phyloP scores from a whole-genome alignment of 37 sponge, comb jelly and placozoan species.

The Agelas oroides region DNA sequence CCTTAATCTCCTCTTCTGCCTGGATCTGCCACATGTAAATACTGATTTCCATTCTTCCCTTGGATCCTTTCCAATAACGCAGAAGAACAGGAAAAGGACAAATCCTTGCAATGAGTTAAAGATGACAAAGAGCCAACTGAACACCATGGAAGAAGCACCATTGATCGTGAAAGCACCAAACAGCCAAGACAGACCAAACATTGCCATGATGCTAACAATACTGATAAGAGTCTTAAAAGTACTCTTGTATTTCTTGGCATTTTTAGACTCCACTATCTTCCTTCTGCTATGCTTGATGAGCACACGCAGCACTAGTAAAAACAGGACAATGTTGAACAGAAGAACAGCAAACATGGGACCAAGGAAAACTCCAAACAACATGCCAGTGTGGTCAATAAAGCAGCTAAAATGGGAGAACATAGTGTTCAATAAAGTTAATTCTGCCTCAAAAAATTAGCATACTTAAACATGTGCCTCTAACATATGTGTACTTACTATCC shows the following conservation, averaged over 20 bases:
- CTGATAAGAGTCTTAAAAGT: conserved; percentile 33
- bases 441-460: not conserved
- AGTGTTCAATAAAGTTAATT: conserved; percentile 27
- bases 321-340: conserved; percentile 34
- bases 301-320: not conserved
- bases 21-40: conserved; percentile 5
- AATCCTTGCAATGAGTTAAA: conserved; percentile 57
- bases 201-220: conserved; percentile 40
- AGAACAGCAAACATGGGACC: conserved; percentile 19
- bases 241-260: not conserved
- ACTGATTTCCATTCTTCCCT: conserved; percentile 61
- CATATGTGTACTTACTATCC: too few species aligned
- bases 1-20: not conserved
- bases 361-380: conserved; percentile 38
- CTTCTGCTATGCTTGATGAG: conserved; percentile 13
- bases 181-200: conserved; percentile 66
- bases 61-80: conserved; percentile 38
- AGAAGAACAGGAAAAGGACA: conserved; percentile 71
- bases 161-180: conserved; percentile 62
- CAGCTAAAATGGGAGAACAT: conserved; percentile 5
- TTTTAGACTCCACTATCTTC: not conserved
- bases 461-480: not conserved
- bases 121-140: conserved; percentile 63
- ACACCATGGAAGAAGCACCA: conserved; percentile 15
- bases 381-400: conserved; percentile 23